These are phyloP conservation scores for Keiferia lycopersicella DNA, from an alignment of 2,888 invertebrate species.

Conservation along the genomic window DNA sequence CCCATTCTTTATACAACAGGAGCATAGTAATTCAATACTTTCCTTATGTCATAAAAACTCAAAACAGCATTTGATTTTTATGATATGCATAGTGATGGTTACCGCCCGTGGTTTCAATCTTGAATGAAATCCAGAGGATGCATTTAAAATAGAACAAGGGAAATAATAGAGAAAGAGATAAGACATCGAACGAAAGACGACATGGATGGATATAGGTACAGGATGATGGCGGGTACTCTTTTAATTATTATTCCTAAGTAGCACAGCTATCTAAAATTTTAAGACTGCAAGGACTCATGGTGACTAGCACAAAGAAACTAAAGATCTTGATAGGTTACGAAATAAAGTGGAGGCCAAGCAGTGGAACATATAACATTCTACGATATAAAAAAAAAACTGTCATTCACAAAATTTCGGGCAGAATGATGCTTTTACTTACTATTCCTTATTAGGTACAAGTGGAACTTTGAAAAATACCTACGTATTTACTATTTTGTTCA, in stretches of 20 bases:
- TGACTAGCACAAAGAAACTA: no score
- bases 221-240: background rate
- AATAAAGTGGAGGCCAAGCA: no score
- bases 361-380: no score
- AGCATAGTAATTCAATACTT: constrained; percentile 24
- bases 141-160: constrained; percentile 30
- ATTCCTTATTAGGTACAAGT: no score
- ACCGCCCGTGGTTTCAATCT: constrained; percentile 25
- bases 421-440: no score
- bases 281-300: no score
- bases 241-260: background rate
- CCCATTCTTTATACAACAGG: constrained; percentile 34
- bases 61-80: constrained; percentile 2
- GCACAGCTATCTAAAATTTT: no score
- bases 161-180: constrained; percentile 43
- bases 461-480: no score
- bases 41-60: background rate
- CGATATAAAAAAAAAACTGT: no score
- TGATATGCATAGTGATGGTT: constrained; percentile 5
- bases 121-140: constrained; percentile 25
- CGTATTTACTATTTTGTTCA: no score
- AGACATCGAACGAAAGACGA: constrained; percentile 34
- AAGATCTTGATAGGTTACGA: no score
- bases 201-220: background rate
- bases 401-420: no score